A percentile compares a stretch with the other conserved stretches of the same genome.
These are phyloP conservation scores for Corella eumyota DNA, from an alignment of 23 tunicate genomes.

Conservation along the genomic window DNA sequence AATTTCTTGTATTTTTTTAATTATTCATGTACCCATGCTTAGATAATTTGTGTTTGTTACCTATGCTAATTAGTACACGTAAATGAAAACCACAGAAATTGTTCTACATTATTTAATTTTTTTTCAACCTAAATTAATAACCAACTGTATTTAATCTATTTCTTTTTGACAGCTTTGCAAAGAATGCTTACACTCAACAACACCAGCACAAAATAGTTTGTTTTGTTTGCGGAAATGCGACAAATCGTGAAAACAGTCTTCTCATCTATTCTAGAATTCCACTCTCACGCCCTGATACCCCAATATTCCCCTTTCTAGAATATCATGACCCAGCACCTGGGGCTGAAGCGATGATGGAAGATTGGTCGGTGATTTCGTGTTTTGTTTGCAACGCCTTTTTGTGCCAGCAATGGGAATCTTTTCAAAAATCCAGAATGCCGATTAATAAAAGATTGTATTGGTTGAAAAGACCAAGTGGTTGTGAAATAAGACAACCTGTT, in stretches of 20 bases:
- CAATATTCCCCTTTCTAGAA: slow-evolving; percentile 91
- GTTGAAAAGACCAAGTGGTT: slow-evolving; percentile 95
- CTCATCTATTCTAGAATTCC: slow-evolving; percentile 47
- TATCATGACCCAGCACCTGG: slow-evolving; percentile 98
- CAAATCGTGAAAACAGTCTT: slow-evolving; percentile 32
- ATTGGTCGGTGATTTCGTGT: slow-evolving; percentile 81
- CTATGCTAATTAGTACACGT: too few species aligned
- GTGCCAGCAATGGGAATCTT: slow-evolving; percentile 88
- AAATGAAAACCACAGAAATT: too few species aligned
- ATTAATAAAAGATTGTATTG: slow-evolving; percentile 91
- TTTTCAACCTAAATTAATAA: too few species aligned
- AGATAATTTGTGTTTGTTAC: too few species aligned
- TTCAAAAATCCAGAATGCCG: slow-evolving; percentile 56
- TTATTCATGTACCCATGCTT: too few species aligned
- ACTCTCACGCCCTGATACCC: slow-evolving; percentile 27
- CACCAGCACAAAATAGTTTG: too few species aligned
- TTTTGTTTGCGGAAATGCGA: slow-evolving; percentile 82
- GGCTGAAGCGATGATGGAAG: slow-evolving; percentile 81
- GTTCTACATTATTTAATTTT: too few species aligned
- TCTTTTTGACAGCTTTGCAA: too few species aligned
- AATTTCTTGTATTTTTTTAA: too few species aligned
- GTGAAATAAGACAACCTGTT: slow-evolving; percentile 95
- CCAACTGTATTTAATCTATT: too few species aligned
- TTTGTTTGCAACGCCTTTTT: slow-evolving; percentile 66
- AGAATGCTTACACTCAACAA: too few species aligned